Evolutionary conservation across 1,140 invertebrate species (phyloP).

Genomic region (Bicyclus anynana): DNA sequence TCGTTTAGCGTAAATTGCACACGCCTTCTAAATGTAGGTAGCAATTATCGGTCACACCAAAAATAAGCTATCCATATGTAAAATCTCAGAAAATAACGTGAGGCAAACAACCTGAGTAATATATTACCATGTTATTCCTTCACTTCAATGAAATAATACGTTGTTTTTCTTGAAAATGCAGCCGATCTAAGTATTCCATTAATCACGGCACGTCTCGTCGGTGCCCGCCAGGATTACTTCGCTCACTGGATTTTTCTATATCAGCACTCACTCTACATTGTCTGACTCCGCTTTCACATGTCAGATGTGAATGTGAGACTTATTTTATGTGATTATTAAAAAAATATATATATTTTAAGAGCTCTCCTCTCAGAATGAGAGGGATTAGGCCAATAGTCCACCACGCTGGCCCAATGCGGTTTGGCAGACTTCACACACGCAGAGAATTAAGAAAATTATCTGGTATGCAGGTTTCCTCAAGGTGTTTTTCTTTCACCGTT

Average conservation of each 20-base stretch:
- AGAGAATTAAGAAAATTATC: no score
- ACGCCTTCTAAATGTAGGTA: no score
- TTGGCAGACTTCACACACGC: no score
- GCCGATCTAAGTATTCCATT: slow-evolving; percentile 5
- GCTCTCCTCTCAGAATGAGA: no score
- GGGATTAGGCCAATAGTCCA: no score
- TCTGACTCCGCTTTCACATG: neutral
- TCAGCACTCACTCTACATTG: neutral
- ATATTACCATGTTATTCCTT: slow-evolving; percentile 1
- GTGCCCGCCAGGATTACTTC: neutral
- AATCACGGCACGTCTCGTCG: neutral
- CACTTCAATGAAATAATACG: slow-evolving; percentile 7
- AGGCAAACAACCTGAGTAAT: neutral
- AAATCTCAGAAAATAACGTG: neutral
- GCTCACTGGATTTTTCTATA: slow-evolving; percentile 1
- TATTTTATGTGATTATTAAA: neutral
- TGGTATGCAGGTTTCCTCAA: no score
- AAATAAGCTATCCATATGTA: neutral
- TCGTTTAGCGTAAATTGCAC: no score
- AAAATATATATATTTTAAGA: neutral
- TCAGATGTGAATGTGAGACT: neutral
- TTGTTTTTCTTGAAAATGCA: slow-evolving; percentile 7
- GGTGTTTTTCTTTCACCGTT: no score
- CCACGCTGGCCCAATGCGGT: no score
- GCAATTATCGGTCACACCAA: no score